A percentile compares a stretch with the other conserved stretches of the same genome.
Conservation (phyloP, 2,113 vertebrate species). For the Hiodon tergisus region DNA sequence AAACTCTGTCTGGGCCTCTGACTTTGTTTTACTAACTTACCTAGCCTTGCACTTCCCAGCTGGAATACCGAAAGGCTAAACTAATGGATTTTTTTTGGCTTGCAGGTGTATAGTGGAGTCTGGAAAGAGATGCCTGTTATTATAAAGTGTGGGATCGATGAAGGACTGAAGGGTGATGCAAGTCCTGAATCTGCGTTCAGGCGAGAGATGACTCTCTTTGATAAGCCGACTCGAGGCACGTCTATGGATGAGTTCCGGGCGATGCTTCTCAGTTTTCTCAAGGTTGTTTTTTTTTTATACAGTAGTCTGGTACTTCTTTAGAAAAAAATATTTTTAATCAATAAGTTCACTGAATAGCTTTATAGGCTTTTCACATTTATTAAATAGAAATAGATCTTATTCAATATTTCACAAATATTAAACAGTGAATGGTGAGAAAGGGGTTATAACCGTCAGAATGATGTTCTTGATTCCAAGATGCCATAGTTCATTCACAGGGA, state of each 20-base stretch:
- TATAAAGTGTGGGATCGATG: slow-evolving; percentile 84
- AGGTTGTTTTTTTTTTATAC: slow-evolving; percentile 57
- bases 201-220: slow-evolving; percentile 76
- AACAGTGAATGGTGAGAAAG: too few species aligned
- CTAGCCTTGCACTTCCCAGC: too few species aligned
- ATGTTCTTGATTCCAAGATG: neutral
- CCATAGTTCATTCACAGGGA: neutral
- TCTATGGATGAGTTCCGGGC: slow-evolving; percentile 94
- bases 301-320: neutral
- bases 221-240: slow-evolving; percentile 87
- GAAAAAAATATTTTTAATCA: neutral
- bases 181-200: slow-evolving; percentile 48
- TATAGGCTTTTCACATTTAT: neutral
- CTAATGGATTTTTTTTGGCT: neutral
- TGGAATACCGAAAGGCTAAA: neutral
- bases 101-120: slow-evolving; percentile 82
- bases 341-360: too few species aligned
- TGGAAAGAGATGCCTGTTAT: slow-evolving; percentile 86
- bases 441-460: too few species aligned
- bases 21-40: too few species aligned
- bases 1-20: neutral
- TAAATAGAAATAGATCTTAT: too few species aligned
- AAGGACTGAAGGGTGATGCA: slow-evolving; percentile 56
- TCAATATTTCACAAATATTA: too few species aligned
- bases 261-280: slow-evolving; percentile 88